A percentile compares a stretch with the other conserved stretches of the same genome.
Conservation (phyloP, 92 coral and sea anemone genomes). For the Epizoanthus ramosus region DNA sequence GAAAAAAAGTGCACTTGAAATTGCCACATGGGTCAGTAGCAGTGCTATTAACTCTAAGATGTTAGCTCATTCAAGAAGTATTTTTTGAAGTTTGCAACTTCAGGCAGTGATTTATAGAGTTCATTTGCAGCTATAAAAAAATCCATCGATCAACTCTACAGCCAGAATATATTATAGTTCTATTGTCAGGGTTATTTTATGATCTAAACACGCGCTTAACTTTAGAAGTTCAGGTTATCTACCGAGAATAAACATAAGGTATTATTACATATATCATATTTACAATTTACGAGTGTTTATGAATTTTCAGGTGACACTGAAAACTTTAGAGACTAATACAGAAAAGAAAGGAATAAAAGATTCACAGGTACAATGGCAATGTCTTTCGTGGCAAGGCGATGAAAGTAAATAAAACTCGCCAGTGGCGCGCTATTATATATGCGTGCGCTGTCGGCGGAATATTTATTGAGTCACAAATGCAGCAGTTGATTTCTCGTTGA, state of each 20-base stretch:
- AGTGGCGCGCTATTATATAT: too few species aligned
- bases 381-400: neutral
- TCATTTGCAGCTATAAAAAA: neutral
- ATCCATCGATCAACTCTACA: neutral
- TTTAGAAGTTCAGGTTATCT: neutral
- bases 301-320: neutral
- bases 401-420: too few species aligned
- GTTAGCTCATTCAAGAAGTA: neutral
- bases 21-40: neutral
- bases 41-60: neutral
- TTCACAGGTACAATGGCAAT: neutral
- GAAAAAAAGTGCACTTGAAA: too few species aligned
- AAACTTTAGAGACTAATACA: neutral
- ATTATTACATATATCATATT: constrained; percentile 6
- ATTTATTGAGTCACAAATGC: too few species aligned
- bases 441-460: too few species aligned
- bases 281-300: neutral
- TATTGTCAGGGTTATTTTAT: neutral
- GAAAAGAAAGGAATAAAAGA: neutral
- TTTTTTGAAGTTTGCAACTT: neutral
- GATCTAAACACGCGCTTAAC: constrained; percentile 1
- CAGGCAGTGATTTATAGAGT: neutral
- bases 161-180: constrained; percentile 2
- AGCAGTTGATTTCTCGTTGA: too few species aligned
- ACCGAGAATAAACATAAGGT: neutral